Evolutionary conservation across 37 sponge, comb jelly and placozoan species (phyloP).

Genomic region (Geodia barretti): DNA sequence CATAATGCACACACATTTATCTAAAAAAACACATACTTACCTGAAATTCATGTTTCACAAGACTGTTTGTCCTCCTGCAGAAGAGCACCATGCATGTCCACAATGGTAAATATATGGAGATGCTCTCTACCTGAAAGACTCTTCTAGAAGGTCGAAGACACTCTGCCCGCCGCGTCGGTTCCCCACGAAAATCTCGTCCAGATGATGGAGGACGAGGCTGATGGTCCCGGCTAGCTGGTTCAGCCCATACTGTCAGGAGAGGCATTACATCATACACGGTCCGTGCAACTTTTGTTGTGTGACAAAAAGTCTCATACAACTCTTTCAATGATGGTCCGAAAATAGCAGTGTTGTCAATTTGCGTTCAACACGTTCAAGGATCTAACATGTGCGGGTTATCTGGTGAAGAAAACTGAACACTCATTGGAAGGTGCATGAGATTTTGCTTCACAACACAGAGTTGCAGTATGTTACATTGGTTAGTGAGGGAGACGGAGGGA

Average conservation of each 20-base stretch:
- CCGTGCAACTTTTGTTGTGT: too few species aligned
- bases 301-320: too few species aligned
- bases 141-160: slow-evolving; percentile 39
- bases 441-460: too few species aligned
- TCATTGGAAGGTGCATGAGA: too few species aligned
- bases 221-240: slow-evolving; percentile 18
- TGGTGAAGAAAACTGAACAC: background rate
- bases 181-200: slow-evolving; percentile 4
- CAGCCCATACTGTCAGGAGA: background rate
- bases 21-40: slow-evolving; percentile 22
- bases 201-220: slow-evolving; percentile 24
- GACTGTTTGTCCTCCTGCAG: background rate
- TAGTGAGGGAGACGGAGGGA: too few species aligned
- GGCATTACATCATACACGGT: too few species aligned
- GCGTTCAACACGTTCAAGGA: too few species aligned
- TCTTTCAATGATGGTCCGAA: too few species aligned
- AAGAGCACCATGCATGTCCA: background rate
- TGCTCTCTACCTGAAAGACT: slow-evolving; percentile 23
- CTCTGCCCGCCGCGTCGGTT: slow-evolving; percentile 1
- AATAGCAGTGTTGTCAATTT: too few species aligned
- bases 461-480: too few species aligned
- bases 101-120: too few species aligned
- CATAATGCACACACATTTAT: slow-evolving; percentile 7
- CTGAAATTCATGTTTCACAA: background rate
- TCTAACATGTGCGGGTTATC: background rate